phyloP scores from a whole-genome alignment of 2,888 invertebrate genomes.

The Tupiocoris notatus region DNA sequence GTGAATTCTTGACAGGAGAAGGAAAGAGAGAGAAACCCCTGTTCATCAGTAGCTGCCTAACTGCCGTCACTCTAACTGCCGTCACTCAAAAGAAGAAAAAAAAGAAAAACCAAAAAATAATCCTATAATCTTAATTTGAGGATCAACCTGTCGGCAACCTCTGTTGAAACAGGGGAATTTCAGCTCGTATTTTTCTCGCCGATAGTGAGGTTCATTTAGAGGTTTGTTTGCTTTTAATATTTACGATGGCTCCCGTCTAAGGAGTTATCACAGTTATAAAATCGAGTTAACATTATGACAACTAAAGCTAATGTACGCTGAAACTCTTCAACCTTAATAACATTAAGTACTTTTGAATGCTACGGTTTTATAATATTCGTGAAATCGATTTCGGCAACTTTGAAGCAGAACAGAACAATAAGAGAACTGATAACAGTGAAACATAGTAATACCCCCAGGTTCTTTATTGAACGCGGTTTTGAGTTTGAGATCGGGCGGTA shows the following conservation, averaged over 20 bases:
- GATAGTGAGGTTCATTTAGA: not conserved
- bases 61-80: not conserved
- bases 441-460: no score
- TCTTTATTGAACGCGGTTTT: no score
- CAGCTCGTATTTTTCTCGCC: not conserved
- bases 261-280: not conserved
- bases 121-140: not conserved
- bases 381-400: not conserved
- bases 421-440: no score
- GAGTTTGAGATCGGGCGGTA: no score
- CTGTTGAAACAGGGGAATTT: not conserved
- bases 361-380: not conserved
- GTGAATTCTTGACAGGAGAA: not conserved
- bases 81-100: no score
- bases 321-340: not conserved
- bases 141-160: not conserved
- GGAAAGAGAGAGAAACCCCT: not conserved
- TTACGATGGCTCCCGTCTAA: not conserved
- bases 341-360: not conserved
- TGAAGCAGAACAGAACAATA: no score
- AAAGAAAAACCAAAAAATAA: not conserved
- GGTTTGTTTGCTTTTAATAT: not conserved
- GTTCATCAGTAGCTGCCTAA: not conserved
- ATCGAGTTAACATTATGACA: not conserved
- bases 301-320: not conserved